phyloP scores from a whole-genome alignment of 2,797 vertebrate genomes.

The Eurystomus glaucurus region DNA sequence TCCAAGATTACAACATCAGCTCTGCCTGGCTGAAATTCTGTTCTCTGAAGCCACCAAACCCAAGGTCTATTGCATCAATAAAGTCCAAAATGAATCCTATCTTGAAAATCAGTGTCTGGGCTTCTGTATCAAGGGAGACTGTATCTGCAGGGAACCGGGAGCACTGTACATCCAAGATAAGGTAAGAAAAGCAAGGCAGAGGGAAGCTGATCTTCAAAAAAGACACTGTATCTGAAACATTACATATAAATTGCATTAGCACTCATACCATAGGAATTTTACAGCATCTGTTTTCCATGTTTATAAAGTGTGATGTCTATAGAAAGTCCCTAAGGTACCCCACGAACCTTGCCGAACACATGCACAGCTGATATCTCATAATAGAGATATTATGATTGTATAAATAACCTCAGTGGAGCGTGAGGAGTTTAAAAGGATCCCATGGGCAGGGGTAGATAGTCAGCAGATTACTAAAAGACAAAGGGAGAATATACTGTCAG shows the following conservation, averaged over 20 bases:
- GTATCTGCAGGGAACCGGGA: background rate
- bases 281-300: background rate
- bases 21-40: slow-evolving; percentile 32
- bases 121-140: background rate
- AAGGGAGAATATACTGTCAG: background rate
- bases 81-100: background rate
- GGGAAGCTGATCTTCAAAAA: background rate
- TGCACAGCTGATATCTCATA: background rate
- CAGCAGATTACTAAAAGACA: background rate
- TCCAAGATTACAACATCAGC: slow-evolving; percentile 16
- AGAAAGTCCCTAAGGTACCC: background rate
- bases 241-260: background rate
- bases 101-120: slow-evolving; percentile 15
- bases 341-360: background rate
- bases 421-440: background rate
- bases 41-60: slow-evolving; percentile 24
- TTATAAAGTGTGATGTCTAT: background rate
- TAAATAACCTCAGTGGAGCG: background rate
- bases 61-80: background rate
- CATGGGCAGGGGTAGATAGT: background rate
- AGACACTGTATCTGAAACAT: background rate
- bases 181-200: background rate
- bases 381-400: background rate
- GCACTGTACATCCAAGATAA: background rate
- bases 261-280: background rate